phyloP scores from a whole-genome alignment of 2,888 invertebrate species.

The Limnephilus lunatus region DNA sequence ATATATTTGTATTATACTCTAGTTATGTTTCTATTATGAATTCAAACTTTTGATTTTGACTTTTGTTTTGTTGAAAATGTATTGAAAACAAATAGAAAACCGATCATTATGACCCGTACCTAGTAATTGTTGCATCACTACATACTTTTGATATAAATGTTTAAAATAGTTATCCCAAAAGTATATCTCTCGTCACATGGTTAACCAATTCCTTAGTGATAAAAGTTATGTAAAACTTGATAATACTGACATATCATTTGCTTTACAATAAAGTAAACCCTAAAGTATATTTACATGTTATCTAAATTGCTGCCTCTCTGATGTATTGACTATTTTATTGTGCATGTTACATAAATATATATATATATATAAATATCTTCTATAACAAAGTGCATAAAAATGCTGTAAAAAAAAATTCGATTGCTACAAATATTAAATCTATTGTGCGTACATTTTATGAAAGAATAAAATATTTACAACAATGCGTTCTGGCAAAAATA shows the following conservation, averaged over 20 bases:
- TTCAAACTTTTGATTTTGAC: too few species aligned
- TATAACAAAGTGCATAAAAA: neutral
- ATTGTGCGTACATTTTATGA: neutral
- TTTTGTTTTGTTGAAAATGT: neutral
- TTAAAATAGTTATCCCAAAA: neutral
- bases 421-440: neutral
- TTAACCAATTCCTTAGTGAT: conserved; percentile 52
- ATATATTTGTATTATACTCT: too few species aligned
- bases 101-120: neutral
- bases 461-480: neutral
- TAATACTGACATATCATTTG: conserved; percentile 66
- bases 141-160: neutral
- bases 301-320: conserved; percentile 42
- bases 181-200: conserved; percentile 42
- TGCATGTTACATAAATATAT: neutral
- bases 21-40: too few species aligned
- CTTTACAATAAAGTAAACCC: conserved; percentile 57
- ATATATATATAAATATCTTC: neutral
- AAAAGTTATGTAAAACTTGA: conserved; percentile 51
- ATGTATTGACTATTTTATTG: conserved; percentile 13
- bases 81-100: neutral
- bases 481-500: neutral
- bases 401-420: neutral
- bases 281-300: conserved; percentile 37
- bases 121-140: neutral